A percentile compares a stretch with the other conserved stretches of the same genome.
Evolutionary conservation across 2,797 vertebrate species (phyloP).

Genomic region (Megalops cyprinoides): DNA sequence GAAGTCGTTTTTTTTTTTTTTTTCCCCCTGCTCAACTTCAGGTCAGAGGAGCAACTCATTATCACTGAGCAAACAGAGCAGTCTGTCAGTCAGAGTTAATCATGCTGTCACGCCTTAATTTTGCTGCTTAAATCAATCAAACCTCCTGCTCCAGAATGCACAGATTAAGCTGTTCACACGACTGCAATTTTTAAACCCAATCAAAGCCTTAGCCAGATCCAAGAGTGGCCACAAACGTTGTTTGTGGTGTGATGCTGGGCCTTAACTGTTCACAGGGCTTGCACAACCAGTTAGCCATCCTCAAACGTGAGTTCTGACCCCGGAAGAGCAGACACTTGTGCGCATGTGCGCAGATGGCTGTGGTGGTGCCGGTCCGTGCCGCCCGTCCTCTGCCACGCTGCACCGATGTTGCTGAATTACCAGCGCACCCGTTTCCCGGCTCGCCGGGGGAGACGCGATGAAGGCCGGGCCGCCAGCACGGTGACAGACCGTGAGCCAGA

Average conservation of each 20-base stretch:
- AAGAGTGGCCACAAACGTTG: neutral
- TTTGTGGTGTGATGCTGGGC: too few relatives aligned
- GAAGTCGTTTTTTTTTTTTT: too few relatives aligned
- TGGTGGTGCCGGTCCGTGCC: neutral
- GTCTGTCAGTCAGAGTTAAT: too few relatives aligned
- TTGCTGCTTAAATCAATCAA: too few relatives aligned
- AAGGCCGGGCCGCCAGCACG: constrained; percentile 23
- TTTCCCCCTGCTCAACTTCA: too few relatives aligned
- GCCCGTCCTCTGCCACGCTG: neutral
- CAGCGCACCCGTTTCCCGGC: constrained; percentile 35
- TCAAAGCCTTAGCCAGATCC: neutral
- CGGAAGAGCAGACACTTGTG: neutral
- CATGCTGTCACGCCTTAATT: too few relatives aligned
- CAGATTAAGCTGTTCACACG: too few relatives aligned
- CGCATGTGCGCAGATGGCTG: neutral
- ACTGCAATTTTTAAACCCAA: too few relatives aligned
- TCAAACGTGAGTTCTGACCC: neutral
- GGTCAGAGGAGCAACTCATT: too few relatives aligned
- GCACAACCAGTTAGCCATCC: neutral
- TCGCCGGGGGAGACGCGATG: neutral
- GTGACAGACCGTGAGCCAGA: constrained; percentile 37
- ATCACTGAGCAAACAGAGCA: too few relatives aligned
- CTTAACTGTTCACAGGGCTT: neutral
- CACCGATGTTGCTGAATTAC: constrained; percentile 24
- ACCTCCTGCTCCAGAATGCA: too few relatives aligned